Conservation (phyloP, 2,797 vertebrate genomes). For the Crenichthys baileyi region DNA sequence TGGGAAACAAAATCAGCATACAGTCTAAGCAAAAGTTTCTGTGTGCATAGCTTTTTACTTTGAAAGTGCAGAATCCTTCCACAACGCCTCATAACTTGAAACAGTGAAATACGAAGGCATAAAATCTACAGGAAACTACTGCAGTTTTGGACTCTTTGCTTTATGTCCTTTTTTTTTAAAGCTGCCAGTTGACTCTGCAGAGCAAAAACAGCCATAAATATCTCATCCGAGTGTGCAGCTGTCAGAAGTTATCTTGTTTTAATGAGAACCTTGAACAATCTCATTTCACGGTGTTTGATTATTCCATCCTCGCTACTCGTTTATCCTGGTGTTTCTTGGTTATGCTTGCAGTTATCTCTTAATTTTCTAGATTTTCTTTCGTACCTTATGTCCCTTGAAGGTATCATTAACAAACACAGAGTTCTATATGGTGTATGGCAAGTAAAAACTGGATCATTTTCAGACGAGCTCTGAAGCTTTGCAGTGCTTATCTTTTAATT, state of each 20-base stretch:
- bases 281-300: constrained; percentile 40
- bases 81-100: not conserved
- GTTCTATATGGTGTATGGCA: not conserved
- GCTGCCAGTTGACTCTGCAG: constrained; percentile 21
- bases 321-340: constrained; percentile 15
- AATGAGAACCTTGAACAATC: constrained; percentile 37
- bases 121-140: constrained; percentile 26
- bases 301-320: constrained; percentile 10
- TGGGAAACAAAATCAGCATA: not conserved
- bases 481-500: constrained; percentile 1
- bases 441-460: not conserved
- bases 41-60: not conserved
- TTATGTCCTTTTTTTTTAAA: constrained; percentile 40
- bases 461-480: not conserved
- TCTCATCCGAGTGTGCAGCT: constrained; percentile 46
- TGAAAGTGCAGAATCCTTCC: not conserved
- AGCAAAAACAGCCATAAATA: constrained; percentile 31
- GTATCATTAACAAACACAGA: not conserved
- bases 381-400: constrained; percentile 1
- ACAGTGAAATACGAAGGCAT: constrained; percentile 15
- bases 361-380: not conserved
- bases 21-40: not conserved
- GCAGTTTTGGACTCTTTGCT: constrained; percentile 18
- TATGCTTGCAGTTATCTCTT: not conserved
- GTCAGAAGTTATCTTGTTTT: constrained; percentile 32